Conservation (phyloP, 1,140 invertebrate genomes). For the Sarcophaga peregrina region DNA sequence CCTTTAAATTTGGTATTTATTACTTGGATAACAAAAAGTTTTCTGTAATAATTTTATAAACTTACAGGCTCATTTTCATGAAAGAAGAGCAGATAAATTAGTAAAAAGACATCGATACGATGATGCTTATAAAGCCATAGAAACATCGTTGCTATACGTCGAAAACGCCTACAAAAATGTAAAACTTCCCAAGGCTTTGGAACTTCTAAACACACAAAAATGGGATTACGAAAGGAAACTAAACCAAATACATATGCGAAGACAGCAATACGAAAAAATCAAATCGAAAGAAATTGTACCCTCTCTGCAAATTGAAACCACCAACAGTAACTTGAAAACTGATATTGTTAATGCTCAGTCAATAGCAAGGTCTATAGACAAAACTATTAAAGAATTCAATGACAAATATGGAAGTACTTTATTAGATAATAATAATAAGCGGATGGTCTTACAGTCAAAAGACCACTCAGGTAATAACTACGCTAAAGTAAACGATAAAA, state of each 20-base stretch:
- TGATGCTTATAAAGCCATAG: constrained; percentile 60
- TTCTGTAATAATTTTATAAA: neutral
- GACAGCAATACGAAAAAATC: constrained; percentile 56
- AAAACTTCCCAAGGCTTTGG: constrained; percentile 53
- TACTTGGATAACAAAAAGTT: neutral
- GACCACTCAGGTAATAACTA: constrained; percentile 6
- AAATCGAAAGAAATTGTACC: constrained; percentile 61
- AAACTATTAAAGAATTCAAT: constrained; percentile 62
- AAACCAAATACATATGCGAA: constrained; percentile 59
- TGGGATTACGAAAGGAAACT: constrained; percentile 60
- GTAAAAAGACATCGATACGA: constrained; percentile 60
- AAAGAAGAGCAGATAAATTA: constrained; percentile 60
- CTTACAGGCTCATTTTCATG: constrained; percentile 61
- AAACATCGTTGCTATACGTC: constrained; percentile 58
- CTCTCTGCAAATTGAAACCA: constrained; percentile 52
- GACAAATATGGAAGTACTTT: constrained; percentile 53
- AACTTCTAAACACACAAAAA: constrained; percentile 57
- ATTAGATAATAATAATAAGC: constrained; percentile 25
- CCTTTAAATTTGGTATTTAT: constrained; percentile 62
- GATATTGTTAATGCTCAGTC: constrained; percentile 58
- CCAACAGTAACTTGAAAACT: constrained; percentile 50
- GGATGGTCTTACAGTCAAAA: neutral
- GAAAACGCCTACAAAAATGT: constrained; percentile 61
- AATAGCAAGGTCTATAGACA: constrained; percentile 62
- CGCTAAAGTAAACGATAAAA: neutral